Conservation (phyloP, 2,113 vertebrate genomes). For the Dermatemys mawii region DNA sequence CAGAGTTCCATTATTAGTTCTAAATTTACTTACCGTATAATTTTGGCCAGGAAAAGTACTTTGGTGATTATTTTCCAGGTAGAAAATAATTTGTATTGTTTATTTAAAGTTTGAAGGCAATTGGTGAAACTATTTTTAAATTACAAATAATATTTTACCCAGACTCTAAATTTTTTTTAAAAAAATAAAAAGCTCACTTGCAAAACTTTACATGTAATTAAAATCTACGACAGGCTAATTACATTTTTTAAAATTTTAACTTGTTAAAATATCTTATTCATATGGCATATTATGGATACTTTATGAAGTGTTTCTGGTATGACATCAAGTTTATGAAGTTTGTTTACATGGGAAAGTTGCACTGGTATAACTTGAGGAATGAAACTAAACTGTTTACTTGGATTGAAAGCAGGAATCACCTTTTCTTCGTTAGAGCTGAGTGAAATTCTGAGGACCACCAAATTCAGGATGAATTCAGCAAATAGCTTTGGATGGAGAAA, state of each 20-base stretch:
- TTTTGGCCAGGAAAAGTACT: background rate
- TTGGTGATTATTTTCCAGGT: background rate
- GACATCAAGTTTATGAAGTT: background rate
- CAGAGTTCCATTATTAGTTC: background rate
- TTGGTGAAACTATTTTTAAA: background rate
- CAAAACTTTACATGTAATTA: background rate
- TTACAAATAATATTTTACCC: background rate
- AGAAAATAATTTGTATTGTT: background rate
- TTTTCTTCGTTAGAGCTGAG: background rate
- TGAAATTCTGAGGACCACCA: no score
- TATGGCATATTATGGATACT: background rate
- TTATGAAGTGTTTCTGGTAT: background rate
- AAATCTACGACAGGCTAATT: background rate
- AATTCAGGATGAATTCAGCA: no score
- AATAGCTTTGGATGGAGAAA: no score
- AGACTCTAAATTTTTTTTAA: background rate
- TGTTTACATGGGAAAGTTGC: background rate
- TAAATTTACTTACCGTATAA: background rate
- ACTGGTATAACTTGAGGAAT: background rate
- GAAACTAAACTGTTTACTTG: background rate
- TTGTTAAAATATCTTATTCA: background rate
- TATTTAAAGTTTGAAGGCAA: background rate
- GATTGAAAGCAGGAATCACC: background rate
- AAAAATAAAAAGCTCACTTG: background rate
- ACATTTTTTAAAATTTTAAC: background rate